A percentile compares a stretch with the other conserved stretches of the same genome.
These are phyloP conservation scores for Papilio xuthus DNA, from an alignment of 1,140 invertebrate species.

Conservation along the genomic window DNA sequence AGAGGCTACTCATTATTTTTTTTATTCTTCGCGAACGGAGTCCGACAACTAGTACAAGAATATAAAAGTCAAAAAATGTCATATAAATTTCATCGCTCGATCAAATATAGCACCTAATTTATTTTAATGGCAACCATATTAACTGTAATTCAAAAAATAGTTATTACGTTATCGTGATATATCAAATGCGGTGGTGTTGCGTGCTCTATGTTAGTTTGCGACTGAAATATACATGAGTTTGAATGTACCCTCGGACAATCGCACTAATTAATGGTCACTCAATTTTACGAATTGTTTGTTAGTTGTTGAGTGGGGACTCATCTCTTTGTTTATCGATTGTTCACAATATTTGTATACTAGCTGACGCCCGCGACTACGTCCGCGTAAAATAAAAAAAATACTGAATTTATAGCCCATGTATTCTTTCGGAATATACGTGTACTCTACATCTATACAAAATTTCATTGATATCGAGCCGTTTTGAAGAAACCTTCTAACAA, in stretches of 20 bases:
- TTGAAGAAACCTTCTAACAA: too few relatives aligned
- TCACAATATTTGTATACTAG: background rate
- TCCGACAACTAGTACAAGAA: background rate
- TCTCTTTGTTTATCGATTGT: conserved; percentile 39
- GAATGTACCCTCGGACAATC: conserved; percentile 56
- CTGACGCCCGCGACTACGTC: too few relatives aligned
- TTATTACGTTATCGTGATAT: conserved; percentile 15
- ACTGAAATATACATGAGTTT: conserved; percentile 30
- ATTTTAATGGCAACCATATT: conserved; percentile 30
- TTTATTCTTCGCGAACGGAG: too few relatives aligned
- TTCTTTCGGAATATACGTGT: too few relatives aligned
- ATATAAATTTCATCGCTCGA: conserved; percentile 15
- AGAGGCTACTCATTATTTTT: too few relatives aligned
- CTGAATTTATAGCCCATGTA: too few relatives aligned
- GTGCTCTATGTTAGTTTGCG: conserved; percentile 52
- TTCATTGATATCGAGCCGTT: too few relatives aligned
- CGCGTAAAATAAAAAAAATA: too few relatives aligned
- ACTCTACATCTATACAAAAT: too few relatives aligned
- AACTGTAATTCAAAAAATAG: conserved; percentile 19
- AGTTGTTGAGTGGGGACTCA: conserved; percentile 41
- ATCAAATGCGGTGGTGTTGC: conserved; percentile 48
- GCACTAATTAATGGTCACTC: conserved; percentile 71
- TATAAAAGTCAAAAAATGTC: conserved; percentile 17
- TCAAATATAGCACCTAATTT: conserved; percentile 30
- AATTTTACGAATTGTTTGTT: conserved; percentile 57